Base-by-base conservation (phyloP, 2,113 vertebrate genomes). In the Bubo bubo region DNA sequence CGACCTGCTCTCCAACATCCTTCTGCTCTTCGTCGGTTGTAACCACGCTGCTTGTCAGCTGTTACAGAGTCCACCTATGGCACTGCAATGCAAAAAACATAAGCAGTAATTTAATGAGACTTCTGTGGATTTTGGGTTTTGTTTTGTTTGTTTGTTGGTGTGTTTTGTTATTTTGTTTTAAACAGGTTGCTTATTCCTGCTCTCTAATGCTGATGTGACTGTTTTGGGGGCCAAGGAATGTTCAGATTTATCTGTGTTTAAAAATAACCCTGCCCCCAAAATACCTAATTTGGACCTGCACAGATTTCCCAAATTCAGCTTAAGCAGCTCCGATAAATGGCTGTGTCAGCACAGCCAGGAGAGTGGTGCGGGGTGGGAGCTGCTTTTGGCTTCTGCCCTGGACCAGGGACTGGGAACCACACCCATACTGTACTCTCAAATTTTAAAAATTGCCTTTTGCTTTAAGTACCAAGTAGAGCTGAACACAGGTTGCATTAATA, bases 361-460 rank as follows among this genome's bases (percentile, higher is more conserved):
- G 35, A 10, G 70, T 2, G 11, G n/a, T 10, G 39, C 2, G 1
- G 37, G 43, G 5, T 41, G 45, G 91, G 82, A 55, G 43, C 28
- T 75, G 39, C 34, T 10, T 9, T 34, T 56, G 32, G 22, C 4
- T 1, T 17, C 75, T 26, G 18, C 43, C 58, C 17, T 17, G 37
- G 2, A 3, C 16, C 41, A 2, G 47, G 12, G 11, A 1, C 71
- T 23, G 3, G 27, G 60, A 32, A 19, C 39, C 13, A 3, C 64
- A 19, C 7, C 58, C 5, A 2, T 5, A 1, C 30, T 8, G 1
- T 6, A 5, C 34, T 58, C 60, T 56, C 21, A 7, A 6, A 22
- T n/a, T 6, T 21, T 19, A 28, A 49, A 75, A 45, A 6, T 32
- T 52, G 39, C 37, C 43, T 58, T 88, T 52, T 68, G 56, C 52